Evolutionary conservation across 2,888 invertebrate genomes (phyloP).

Genomic region (Chymomyza caudatula): DNA sequence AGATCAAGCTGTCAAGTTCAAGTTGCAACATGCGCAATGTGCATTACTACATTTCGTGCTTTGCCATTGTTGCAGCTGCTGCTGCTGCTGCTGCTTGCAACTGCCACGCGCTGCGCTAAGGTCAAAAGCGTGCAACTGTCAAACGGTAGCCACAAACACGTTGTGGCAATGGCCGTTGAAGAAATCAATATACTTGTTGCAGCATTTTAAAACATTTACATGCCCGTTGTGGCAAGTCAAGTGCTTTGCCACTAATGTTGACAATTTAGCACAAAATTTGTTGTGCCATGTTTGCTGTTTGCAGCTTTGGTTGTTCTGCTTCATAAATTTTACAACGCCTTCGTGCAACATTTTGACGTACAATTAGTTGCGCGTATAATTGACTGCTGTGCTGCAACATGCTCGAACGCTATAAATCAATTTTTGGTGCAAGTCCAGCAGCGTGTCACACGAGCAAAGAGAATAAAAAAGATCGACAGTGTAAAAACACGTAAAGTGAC

Average conservation of each 20-base stretch:
- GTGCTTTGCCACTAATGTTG: slow-evolving; percentile 48
- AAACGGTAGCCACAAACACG: slow-evolving; percentile 54
- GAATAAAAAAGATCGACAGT: background rate
- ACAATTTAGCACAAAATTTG: slow-evolving; percentile 69
- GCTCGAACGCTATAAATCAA: slow-evolving; percentile 68
- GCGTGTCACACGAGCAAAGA: background rate
- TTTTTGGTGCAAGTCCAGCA: slow-evolving; percentile 26
- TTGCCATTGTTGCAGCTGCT: slow-evolving; percentile 47
- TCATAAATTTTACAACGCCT: slow-evolving; percentile 56
- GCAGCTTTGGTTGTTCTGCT: background rate
- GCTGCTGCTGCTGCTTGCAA: slow-evolving; percentile 14
- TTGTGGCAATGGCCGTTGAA: slow-evolving; percentile 25
- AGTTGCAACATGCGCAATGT: slow-evolving; percentile 44
- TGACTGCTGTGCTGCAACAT: slow-evolving; percentile 57
- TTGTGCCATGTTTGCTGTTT: background rate
- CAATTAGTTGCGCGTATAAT: slow-evolving; percentile 67
- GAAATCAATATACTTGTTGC: slow-evolving; percentile 44
- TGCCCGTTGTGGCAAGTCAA: background rate
- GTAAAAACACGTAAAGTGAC: slow-evolving; percentile 22
- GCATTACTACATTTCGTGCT: background rate
- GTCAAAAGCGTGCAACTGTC: slow-evolving; percentile 63
- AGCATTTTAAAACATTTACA: background rate
- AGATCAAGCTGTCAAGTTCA: slow-evolving; percentile 59
- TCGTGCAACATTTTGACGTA: slow-evolving; percentile 54
- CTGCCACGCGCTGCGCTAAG: slow-evolving; percentile 57